Percentiles rank a stretch among this genome's conserved stretches.
Conservation (phyloP, 2,797 vertebrate genomes). For the Miichthys miiuy region DNA sequence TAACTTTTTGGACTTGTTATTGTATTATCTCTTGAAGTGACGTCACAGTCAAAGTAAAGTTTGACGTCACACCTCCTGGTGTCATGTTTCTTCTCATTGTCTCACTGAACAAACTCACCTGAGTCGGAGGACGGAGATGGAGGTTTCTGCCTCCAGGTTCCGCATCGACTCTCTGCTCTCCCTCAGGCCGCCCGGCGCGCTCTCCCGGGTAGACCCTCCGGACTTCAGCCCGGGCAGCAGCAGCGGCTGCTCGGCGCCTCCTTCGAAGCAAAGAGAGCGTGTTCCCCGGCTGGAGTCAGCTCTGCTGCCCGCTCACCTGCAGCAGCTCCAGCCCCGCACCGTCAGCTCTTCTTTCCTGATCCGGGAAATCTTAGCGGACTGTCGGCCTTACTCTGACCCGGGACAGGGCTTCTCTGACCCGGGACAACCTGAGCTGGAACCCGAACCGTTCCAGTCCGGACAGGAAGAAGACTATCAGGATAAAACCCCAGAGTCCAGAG, state of each 20-base stretch:
- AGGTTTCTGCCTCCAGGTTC: slow-evolving; percentile 86
- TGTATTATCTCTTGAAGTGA: background rate
- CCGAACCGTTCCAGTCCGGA: slow-evolving; percentile 78
- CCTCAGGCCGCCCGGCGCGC: slow-evolving; percentile 87
- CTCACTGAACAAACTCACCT: slow-evolving; percentile 26
- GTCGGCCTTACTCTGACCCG: slow-evolving; percentile 81
- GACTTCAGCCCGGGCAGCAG: slow-evolving; percentile 87
- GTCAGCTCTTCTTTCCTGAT: slow-evolving; percentile 94
- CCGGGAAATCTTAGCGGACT: slow-evolving; percentile 94
- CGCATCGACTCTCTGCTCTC: slow-evolving; percentile 93
- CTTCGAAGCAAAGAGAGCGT: slow-evolving; percentile 86
- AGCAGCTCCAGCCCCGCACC: slow-evolving; percentile 85
- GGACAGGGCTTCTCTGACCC: slow-evolving; percentile 74
- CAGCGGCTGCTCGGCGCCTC: slow-evolving; percentile 87
- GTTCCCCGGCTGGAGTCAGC: slow-evolving; percentile 82
- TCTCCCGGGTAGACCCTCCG: slow-evolving; percentile 86
- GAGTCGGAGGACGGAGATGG: slow-evolving; percentile 81
- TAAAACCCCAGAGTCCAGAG: slow-evolving; percentile 90
- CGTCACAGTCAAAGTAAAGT: background rate
- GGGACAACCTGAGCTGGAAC: slow-evolving; percentile 81
- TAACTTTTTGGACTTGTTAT: background rate
- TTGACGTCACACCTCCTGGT: background rate
- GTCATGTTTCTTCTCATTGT: background rate
- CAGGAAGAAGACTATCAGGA: slow-evolving; percentile 73
- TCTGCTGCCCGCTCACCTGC: slow-evolving; percentile 80